phyloP scores from a whole-genome alignment of 2,113 vertebrate genomes.

The Pedionomus torquatus region DNA sequence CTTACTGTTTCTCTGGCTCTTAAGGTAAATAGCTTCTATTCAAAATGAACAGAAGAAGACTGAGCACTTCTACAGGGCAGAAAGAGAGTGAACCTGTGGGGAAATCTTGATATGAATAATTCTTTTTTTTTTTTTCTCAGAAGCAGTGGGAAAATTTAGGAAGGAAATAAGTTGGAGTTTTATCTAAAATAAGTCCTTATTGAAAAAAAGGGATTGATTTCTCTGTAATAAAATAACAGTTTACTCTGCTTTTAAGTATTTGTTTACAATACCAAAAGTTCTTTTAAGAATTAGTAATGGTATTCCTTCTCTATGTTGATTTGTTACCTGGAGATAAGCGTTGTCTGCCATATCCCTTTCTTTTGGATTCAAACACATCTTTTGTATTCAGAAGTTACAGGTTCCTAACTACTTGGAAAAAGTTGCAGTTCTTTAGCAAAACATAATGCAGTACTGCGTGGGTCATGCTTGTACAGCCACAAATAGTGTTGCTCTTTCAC shows the following conservation, averaged over 20 bases:
- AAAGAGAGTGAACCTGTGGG: not conserved
- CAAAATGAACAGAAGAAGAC: not conserved
- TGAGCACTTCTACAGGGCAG: accelerated
- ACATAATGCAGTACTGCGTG: not conserved
- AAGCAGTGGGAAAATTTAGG: not conserved
- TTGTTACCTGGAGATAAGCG: not conserved
- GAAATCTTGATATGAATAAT: not conserved
- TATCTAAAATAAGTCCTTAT: not conserved
- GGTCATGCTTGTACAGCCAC: not conserved
- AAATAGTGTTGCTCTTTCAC: not conserved
- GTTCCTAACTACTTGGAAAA: not conserved
- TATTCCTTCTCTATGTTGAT: not conserved
- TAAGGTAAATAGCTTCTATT: not conserved
- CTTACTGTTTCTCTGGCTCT: not conserved
- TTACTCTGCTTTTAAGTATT: not conserved
- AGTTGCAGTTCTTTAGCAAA: not conserved
- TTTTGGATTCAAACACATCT: not conserved
- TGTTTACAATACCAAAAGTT: not conserved
- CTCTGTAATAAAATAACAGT: not conserved
- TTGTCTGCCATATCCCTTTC: not conserved
- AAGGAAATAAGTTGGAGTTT: not conserved
- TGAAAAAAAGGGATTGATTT: not conserved
- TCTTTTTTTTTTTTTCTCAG: not conserved
- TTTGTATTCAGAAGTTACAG: not conserved
- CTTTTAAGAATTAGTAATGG: not conserved